A percentile compares a stretch with the other conserved stretches of the same genome.
These are phyloP conservation scores for Mormyrops boulengeri DNA, from an alignment of 2,797 vertebrate species.

Conservation along the genomic window DNA sequence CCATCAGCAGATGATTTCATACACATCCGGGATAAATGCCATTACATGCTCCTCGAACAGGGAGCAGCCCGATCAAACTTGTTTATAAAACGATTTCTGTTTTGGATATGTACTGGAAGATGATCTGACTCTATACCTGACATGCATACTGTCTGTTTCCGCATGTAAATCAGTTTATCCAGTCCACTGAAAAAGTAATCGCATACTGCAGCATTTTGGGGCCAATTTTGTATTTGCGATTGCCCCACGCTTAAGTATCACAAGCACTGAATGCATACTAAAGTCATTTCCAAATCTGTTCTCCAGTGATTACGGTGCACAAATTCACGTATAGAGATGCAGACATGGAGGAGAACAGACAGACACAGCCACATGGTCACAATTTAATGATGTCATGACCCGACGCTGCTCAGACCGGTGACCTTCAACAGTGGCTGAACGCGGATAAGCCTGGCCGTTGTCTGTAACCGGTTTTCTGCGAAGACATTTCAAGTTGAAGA, in stretches of 20 bases:
- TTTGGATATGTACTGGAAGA: background rate
- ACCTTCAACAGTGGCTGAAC: background rate
- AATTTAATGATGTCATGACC: background rate
- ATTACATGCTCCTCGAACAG: background rate
- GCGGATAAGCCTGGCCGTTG: background rate
- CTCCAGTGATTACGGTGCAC: background rate
- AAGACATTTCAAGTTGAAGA: background rate
- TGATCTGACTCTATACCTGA: background rate
- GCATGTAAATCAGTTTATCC: background rate
- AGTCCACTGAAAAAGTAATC: background rate
- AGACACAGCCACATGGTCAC: background rate
- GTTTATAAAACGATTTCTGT: background rate
- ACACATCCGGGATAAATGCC: background rate
- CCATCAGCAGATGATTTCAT: background rate
- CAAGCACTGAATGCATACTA: background rate
- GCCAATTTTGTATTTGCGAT: background rate
- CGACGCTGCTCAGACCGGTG: background rate
- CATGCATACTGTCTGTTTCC: background rate
- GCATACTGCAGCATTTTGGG: background rate
- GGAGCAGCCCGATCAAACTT: background rate
- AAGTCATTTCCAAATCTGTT: background rate
- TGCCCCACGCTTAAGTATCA: background rate
- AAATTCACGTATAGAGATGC: background rate
- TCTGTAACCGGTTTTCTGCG: background rate
- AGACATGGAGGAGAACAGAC: background rate